Conservation (phyloP, 30 jellyfish, hydroid and myxozoan species). For the Turritopsis dohrnii region DNA sequence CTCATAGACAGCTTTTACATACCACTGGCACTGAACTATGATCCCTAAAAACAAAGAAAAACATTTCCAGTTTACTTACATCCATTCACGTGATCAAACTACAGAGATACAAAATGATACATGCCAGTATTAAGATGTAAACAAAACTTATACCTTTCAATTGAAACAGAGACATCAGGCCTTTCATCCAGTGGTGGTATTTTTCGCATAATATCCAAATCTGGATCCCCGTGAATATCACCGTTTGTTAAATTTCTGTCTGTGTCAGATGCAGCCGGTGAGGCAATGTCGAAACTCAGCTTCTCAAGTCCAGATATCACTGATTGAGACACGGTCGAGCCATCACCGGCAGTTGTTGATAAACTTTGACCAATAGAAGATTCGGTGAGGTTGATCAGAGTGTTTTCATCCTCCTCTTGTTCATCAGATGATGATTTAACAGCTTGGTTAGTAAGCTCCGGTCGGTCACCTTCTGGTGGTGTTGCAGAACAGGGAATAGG, state of each 20-base stretch:
- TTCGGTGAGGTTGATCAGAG: not conserved
- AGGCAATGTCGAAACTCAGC: not conserved
- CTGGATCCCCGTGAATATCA: not conserved
- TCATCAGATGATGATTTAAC: not conserved
- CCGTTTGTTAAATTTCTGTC: not conserved
- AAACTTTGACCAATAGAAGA: not conserved
- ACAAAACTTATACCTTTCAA: not conserved
- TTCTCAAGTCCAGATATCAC: slow-evolving; percentile 9
- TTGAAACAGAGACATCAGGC: not conserved
- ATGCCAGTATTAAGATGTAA: not conserved
- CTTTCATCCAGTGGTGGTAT: not conserved
- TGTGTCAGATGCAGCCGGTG: not conserved
- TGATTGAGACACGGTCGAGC: not conserved
- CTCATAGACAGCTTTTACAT: no score
- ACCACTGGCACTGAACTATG: no score
- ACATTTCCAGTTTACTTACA: no score
- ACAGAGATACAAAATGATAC: not conserved
- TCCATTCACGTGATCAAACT: not conserved
- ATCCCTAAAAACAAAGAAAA: no score
- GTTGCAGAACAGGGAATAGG: not conserved
- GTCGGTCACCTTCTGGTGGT: not conserved
- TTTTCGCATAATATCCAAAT: not conserved
- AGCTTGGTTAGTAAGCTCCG: not conserved
- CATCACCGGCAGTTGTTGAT: not conserved
- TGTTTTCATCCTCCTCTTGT: not conserved